Percentiles rank a stretch among this genome's conserved stretches.
Evolutionary conservation across 2,888 invertebrate genomes (phyloP).

Genomic region (Hermaeophaga mercurialis): DNA sequence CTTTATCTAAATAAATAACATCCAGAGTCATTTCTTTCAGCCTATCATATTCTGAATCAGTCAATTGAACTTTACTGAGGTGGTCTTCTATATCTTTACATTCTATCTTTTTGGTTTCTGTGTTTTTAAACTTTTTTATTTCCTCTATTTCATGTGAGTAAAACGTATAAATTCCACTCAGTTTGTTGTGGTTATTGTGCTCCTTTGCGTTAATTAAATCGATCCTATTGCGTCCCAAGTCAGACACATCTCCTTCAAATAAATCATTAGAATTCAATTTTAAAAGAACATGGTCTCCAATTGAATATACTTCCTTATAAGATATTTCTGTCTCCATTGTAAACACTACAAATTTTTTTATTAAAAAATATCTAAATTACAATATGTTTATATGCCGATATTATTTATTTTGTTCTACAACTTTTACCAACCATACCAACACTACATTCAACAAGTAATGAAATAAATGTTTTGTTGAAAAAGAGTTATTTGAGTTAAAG

Average conservation of each 20-base stretch:
- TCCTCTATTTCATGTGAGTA: slow-evolving; percentile 37
- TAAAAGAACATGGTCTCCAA: slow-evolving; percentile 36
- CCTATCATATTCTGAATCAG: slow-evolving; percentile 39
- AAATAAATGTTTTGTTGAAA: too few species aligned
- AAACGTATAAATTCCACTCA: slow-evolving; percentile 37
- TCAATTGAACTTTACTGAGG: slow-evolving; percentile 30
- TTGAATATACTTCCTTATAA: slow-evolving; percentile 30
- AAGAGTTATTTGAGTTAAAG: too few species aligned
- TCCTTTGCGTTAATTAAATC: slow-evolving; percentile 34
- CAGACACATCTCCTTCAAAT: slow-evolving; percentile 39
- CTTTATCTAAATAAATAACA: slow-evolving; percentile 36
- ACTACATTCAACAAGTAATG: too few species aligned
- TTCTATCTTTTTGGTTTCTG: slow-evolving; percentile 21
- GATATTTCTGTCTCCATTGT: slow-evolving; percentile 25
- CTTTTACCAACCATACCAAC: too few species aligned
- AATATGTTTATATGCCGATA: too few species aligned
- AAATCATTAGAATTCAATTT: slow-evolving; percentile 36
- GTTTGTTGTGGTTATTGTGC: slow-evolving; percentile 38
- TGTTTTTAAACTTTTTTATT: slow-evolving; percentile 30
- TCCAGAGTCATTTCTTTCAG: slow-evolving; percentile 35
- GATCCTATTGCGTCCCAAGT: slow-evolving; percentile 36
- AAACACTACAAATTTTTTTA: too few species aligned
- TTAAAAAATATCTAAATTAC: too few species aligned
- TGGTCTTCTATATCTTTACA: not conserved
- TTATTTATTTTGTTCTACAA: too few species aligned